Evolutionary conservation across 2,888 invertebrate genomes (phyloP), one percentile per base, ranked within the genome.

Genomic region (Blera fallax): DNA sequence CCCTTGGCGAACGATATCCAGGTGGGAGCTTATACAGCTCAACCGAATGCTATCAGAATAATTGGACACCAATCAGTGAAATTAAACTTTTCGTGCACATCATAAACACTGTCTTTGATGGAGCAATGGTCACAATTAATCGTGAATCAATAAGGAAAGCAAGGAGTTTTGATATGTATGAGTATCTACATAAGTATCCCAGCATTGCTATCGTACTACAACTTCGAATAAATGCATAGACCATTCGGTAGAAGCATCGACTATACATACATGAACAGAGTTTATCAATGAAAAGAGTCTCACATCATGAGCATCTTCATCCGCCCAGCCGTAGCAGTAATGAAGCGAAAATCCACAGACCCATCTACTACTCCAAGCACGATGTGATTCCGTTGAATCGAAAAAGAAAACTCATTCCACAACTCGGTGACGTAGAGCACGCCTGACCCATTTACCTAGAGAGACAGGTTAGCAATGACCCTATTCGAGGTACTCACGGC

Each of bases 391-490:
- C 52, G 45, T 64, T 60, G 70, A 83, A 64, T 79, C 52, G 69
- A 87, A 87, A 87, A 87, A 85, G 83, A 83, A 87, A 87, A 87
- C 83, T 78, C 67, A 62, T 78, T 72, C 16, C 40, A 83, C 74
- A 60, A 65, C 34, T 60, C 56, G 40, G 87, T 88, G 87, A 88
- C 87, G 87, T 88, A 87, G 82, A 88, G 87, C 88, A 88, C 88
- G 87, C 84, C 87, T 88, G 88, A 88, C 89, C 89, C 50, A 89
- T 88, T 88, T 89, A 87, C 87, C 85, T 81, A 87, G 24, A 67
- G 69, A 88, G 87, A 69, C 88, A 88, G 87, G 88, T 88, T 89
- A 76, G 64, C 82, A 87, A 76, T 87, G 87, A 88, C 88, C 88
- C 73, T 85, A 87, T 88, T 88, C 58, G 18, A 34, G 8, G 62